phyloP scores from a whole-genome alignment of 2,888 invertebrate genomes.

The Ashinkailepas kermadecensis region DNA sequence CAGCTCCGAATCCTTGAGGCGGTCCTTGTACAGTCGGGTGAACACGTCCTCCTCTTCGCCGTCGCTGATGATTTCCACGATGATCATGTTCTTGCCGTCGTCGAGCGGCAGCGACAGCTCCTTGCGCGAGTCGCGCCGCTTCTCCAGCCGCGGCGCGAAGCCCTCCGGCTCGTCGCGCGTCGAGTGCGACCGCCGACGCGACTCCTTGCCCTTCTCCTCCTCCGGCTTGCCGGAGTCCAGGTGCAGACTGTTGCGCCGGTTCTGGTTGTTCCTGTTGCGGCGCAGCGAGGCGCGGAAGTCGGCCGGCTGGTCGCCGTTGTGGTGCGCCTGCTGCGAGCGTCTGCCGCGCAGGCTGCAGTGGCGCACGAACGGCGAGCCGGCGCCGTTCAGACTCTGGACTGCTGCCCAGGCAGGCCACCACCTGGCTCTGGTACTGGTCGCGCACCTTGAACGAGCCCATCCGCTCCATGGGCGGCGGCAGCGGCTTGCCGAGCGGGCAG shows the following conservation, averaged over 20 bases:
- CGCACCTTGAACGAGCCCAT: constrained; percentile 12
- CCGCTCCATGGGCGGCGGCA: not conserved
- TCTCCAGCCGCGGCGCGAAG: not conserved
- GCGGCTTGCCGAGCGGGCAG: not conserved
- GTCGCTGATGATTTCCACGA: not conserved
- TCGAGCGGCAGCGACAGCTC: not conserved
- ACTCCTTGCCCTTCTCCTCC: not conserved
- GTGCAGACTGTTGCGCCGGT: not conserved
- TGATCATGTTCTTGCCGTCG: not conserved
- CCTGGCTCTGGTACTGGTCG: not conserved
- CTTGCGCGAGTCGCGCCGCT: not conserved
- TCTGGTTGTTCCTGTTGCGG: not conserved
- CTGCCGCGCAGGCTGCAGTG: not conserved
- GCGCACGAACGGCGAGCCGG: not conserved
- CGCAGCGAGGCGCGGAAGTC: not conserved
- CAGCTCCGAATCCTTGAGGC: not conserved
- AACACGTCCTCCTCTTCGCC: not conserved
- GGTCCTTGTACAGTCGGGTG: not conserved
- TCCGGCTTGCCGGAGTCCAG: not conserved
- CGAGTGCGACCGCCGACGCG: not conserved
- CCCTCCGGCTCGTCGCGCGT: not conserved
- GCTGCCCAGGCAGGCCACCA: not conserved
- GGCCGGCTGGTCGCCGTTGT: not conserved
- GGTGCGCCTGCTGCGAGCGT: not conserved
- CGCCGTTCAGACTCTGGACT: not conserved